Percentiles rank a stretch among this genome's conserved stretches.
phyloP scores from a whole-genome alignment of 2,113 vertebrate species.

The Toxostoma redivivum region DNA sequence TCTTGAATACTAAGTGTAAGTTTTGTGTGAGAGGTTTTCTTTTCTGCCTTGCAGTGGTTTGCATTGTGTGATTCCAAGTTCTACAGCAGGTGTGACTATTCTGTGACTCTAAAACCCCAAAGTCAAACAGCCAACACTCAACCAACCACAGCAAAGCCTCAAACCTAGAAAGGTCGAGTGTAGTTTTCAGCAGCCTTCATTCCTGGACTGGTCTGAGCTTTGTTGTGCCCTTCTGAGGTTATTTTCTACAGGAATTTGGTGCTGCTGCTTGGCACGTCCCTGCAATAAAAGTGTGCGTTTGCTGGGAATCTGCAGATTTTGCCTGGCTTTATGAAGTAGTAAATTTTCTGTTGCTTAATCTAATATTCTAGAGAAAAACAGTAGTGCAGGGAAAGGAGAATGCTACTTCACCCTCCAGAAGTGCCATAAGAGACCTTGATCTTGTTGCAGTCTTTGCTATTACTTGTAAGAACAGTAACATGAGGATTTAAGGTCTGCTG shows the following conservation, averaged over 20 bases:
- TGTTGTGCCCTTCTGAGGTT: neutral
- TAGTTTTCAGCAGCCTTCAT: neutral
- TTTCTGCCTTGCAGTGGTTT: neutral
- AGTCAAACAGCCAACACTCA: neutral
- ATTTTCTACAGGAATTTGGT: neutral
- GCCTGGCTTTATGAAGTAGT: constrained; percentile 53
- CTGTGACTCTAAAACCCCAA: neutral
- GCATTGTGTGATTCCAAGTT: neutral
- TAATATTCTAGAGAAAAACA: constrained; percentile 44
- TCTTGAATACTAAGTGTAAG: neutral
- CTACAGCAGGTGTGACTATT: fast-evolving
- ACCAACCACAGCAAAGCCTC: neutral
- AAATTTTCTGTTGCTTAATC: constrained; percentile 44
- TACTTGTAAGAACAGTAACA: neutral
- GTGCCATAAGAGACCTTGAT: constrained; percentile 36
- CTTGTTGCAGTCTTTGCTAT: constrained; percentile 8
- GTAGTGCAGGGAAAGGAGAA: neutral
- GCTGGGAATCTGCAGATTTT: neutral
- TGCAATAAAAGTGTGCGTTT: neutral
- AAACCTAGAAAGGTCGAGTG: neutral
- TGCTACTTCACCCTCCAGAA: constrained; percentile 1
- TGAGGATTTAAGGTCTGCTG: neutral
- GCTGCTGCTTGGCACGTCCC: neutral
- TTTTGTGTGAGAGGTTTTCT: neutral
- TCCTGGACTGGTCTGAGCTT: neutral